A percentile compares a stretch with the other conserved stretches of the same genome.
Evolutionary conservation across 2,113 vertebrate genomes (phyloP).

Genomic region (Tupaia chinensis): DNA sequence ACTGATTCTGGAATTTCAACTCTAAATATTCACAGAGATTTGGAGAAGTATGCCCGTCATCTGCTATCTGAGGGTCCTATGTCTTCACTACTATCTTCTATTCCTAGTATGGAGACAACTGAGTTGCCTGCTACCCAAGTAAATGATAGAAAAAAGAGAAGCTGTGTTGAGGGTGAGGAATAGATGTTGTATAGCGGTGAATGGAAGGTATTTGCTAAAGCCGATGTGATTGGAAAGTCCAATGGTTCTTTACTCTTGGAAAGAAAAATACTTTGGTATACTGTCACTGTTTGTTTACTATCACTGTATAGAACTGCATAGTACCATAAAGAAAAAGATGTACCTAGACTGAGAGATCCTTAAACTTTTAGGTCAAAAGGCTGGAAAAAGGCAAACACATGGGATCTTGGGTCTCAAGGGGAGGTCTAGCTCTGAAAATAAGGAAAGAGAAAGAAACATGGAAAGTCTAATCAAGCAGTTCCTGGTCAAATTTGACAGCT

Average conservation of each 20-base stretch:
- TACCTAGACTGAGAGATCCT: not conserved
- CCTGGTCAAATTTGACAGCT: not conserved
- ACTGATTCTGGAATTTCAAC: conserved; percentile 42
- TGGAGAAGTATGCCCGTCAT: not conserved
- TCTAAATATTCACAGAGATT: not conserved
- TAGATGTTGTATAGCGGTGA: not conserved
- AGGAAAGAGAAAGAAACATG: not conserved
- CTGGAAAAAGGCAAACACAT: not conserved
- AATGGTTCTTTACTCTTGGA: not conserved
- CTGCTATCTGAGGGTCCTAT: not conserved
- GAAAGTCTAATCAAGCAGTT: not conserved
- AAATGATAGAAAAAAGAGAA: not conserved
- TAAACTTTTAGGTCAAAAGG: not conserved
- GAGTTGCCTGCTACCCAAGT: not conserved
- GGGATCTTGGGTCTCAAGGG: too few species aligned
- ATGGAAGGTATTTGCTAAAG: not conserved
- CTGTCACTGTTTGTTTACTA: not conserved
- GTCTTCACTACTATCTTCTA: not conserved
- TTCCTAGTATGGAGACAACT: not conserved
- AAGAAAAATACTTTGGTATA: not conserved
- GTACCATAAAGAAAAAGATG: not conserved
- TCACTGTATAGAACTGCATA: not conserved
- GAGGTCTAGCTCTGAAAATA: not conserved
- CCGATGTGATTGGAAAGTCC: not conserved
- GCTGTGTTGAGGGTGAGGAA: not conserved